Conservation (phyloP, 2,888 invertebrate genomes). For the Sphaerophoria taeniata region DNA sequence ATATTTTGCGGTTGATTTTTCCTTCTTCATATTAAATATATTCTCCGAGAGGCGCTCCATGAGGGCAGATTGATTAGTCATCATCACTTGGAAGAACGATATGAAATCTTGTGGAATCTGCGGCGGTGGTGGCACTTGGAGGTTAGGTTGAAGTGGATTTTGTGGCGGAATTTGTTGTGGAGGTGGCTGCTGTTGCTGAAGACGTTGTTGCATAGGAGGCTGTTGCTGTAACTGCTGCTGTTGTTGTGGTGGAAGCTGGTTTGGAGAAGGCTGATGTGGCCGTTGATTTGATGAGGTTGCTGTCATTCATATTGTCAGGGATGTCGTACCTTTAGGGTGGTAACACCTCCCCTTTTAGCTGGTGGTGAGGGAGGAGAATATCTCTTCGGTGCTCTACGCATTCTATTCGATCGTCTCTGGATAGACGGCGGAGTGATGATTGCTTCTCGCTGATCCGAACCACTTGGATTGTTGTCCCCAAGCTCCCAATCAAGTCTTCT, state of each 20-base stretch:
- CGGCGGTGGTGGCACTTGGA: neutral
- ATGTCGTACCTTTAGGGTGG: neutral
- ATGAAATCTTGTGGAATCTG: conserved; percentile 8
- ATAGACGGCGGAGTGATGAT: neutral
- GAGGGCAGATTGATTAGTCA: conserved; percentile 25
- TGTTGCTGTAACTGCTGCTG: neutral
- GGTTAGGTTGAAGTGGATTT: conserved; percentile 8
- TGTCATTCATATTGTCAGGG: too few species aligned
- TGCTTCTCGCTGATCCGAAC: neutral
- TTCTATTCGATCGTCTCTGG: neutral
- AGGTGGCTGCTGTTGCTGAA: neutral
- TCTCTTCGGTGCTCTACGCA: neutral
- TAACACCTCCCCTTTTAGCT: conserved; percentile 25
- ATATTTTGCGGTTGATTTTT: conserved; percentile 17
- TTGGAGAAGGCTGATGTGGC: neutral
- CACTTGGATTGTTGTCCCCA: neutral
- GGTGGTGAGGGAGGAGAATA: conserved; percentile 4
- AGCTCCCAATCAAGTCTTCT: neutral
- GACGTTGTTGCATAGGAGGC: neutral
- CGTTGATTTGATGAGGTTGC: neutral
- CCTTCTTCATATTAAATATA: neutral
- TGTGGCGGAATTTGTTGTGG: neutral
- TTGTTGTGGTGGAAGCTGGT: neutral
- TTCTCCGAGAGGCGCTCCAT: conserved; percentile 10
- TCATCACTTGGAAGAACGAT: neutral